A percentile compares a stretch with the other conserved stretches of the same genome.
Conservation (phyloP, 2,888 invertebrate species). For the Cinara cedri region DNA sequence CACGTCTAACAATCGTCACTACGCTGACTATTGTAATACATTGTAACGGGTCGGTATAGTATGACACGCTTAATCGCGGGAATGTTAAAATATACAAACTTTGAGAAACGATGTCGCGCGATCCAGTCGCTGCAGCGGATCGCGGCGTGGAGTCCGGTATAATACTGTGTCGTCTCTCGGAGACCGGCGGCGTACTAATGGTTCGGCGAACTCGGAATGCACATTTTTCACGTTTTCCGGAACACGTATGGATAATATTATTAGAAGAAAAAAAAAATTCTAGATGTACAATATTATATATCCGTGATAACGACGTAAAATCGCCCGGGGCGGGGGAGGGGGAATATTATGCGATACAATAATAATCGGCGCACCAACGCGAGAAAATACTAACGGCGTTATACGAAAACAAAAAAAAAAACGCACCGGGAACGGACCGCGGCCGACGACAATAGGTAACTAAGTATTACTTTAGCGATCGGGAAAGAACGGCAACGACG, state of each 20-base stretch:
- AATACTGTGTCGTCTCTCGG: too few relatives aligned
- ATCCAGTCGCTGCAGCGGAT: background rate
- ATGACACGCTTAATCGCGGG: too few relatives aligned
- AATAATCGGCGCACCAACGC: background rate
- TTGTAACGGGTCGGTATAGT: too few relatives aligned
- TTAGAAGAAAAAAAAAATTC: too few relatives aligned
- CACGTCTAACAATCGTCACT: too few relatives aligned
- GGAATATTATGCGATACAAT: too few relatives aligned
- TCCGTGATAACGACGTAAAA: background rate
- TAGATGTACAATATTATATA: background rate
- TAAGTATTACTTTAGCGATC: conserved; percentile 8
- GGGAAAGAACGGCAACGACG: conserved; percentile 36
- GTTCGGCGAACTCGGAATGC: conserved; percentile 23
- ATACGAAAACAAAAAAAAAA: background rate
- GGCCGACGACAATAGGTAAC: conserved; percentile 56
- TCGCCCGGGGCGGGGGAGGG: too few relatives aligned
- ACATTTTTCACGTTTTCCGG: conserved; percentile 28
- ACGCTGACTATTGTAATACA: background rate
- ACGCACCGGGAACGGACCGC: conserved; percentile 55
- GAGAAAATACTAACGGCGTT: background rate
- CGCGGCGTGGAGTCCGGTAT: background rate
- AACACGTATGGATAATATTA: conserved; percentile 6
- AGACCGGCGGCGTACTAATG: background rate
- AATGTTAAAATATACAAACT: conserved; percentile 25
- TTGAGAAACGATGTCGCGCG: conserved; percentile 2